Percentiles rank a stretch among this genome's conserved stretches.
Evolutionary conservation across 2,888 invertebrate genomes (phyloP).

Genomic region (Harmothoe impar): DNA sequence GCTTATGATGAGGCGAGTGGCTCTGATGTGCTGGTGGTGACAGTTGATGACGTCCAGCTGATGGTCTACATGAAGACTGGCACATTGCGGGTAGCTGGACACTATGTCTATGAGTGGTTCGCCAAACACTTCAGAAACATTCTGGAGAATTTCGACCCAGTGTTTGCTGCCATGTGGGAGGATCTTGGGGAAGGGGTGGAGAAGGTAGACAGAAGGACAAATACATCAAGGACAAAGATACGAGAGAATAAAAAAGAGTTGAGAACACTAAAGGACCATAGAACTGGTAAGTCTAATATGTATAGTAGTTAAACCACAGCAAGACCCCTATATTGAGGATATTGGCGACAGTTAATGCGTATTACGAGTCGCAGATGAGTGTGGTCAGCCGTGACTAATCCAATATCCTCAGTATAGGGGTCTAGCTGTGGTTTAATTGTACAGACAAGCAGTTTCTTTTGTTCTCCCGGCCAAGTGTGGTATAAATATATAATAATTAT

Average conservation of each 20-base stretch:
- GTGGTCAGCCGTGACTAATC: too few relatives aligned
- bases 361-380: too few relatives aligned
- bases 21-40: slow-evolving; percentile 74
- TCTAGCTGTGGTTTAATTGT: too few relatives aligned
- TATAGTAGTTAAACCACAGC: too few relatives aligned
- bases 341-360: too few relatives aligned
- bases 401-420: too few relatives aligned
- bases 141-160: slow-evolving; percentile 74
- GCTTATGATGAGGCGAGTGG: slow-evolving; percentile 38
- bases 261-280: not conserved
- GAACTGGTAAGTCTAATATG: not conserved
- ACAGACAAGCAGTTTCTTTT: too few relatives aligned
- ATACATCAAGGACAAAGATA: not conserved
- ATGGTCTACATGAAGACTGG: slow-evolving; percentile 77
- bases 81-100: slow-evolving; percentile 74
- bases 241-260: too few relatives aligned
- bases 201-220: not conserved
- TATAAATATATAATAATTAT: too few relatives aligned
- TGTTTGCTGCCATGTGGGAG: slow-evolving; percentile 58
- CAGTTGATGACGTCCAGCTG: slow-evolving; percentile 75
- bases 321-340: too few relatives aligned
- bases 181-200: not conserved
- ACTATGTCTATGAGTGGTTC: slow-evolving; percentile 79
- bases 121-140: slow-evolving; percentile 73
- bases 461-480: too few relatives aligned